Evolutionary conservation across 2,113 vertebrate species (phyloP).

Genomic region (Trochalopteron elliotii): DNA sequence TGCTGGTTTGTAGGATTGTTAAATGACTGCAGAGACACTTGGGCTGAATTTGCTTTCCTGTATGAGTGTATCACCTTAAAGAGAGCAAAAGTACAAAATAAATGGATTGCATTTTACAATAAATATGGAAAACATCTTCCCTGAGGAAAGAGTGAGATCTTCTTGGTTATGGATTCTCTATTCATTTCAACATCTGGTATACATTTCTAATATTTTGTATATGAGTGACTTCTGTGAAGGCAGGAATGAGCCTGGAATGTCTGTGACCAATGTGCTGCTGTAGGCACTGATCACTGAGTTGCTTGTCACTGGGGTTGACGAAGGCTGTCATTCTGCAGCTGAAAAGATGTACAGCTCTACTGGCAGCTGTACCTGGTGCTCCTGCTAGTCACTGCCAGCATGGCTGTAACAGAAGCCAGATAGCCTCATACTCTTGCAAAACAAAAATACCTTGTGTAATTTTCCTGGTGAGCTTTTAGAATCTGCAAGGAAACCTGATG

Average conservation of each 20-base stretch:
- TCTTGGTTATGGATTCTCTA: background rate
- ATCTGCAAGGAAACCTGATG: background rate
- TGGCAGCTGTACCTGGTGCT: background rate
- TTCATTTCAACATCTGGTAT: accelerated
- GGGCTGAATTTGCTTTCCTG: background rate
- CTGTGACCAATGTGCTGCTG: background rate
- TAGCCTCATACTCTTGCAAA: background rate
- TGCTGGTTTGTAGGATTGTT: background rate
- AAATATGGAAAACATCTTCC: background rate
- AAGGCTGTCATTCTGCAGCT: background rate
- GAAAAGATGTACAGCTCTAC: background rate
- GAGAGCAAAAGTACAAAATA: background rate
- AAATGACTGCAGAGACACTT: background rate
- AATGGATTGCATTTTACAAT: background rate
- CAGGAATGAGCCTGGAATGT: background rate
- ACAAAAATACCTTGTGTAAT: background rate
- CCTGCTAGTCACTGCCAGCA: background rate
- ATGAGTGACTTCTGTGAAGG: background rate
- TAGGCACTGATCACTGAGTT: background rate
- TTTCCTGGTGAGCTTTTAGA: background rate
- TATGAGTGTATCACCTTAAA: accelerated
- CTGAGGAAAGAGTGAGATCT: background rate
- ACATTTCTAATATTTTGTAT: background rate
- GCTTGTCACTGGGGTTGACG: background rate
- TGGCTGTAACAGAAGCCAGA: accelerated